Evolutionary conservation across 2,888 invertebrate species (phyloP).

Genomic region (Axea sp.): DNA sequence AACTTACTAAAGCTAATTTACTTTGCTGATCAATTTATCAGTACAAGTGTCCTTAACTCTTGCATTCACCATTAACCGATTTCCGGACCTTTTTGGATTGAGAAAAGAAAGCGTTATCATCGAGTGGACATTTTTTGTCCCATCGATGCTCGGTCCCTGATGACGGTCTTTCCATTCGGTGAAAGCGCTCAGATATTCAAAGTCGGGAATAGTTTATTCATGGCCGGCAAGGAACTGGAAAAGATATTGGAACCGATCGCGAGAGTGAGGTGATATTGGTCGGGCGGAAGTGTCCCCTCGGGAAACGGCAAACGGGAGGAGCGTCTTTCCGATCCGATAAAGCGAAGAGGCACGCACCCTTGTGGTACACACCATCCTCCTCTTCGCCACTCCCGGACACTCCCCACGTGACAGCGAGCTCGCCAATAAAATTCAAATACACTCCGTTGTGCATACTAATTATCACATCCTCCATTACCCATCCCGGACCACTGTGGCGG

Average conservation of each 20-base stretch:
- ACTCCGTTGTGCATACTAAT: slow-evolving; percentile 79
- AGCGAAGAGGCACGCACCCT: slow-evolving; percentile 73
- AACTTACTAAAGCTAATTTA: too few relatives aligned
- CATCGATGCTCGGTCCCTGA: slow-evolving; percentile 66
- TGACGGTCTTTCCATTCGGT: slow-evolving; percentile 71
- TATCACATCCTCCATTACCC: slow-evolving; percentile 79
- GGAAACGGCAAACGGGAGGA: slow-evolving; percentile 75
- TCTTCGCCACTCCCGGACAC: slow-evolving; percentile 66
- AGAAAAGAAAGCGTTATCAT: slow-evolving; percentile 13
- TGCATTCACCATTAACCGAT: slow-evolving; percentile 33
- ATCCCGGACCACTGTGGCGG: slow-evolving; percentile 59
- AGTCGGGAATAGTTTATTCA: slow-evolving; percentile 80
- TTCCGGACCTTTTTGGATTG: neutral
- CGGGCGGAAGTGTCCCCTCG: slow-evolving; percentile 79
- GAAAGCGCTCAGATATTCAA: slow-evolving; percentile 78
- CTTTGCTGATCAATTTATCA: slow-evolving; percentile 60
- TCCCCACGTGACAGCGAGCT: slow-evolving; percentile 73
- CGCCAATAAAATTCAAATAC: slow-evolving; percentile 80
- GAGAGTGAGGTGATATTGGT: slow-evolving; percentile 76
- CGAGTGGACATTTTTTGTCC: slow-evolving; percentile 51
- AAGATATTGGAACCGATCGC: slow-evolving; percentile 78
- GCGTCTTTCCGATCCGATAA: slow-evolving; percentile 76
- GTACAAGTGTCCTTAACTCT: neutral
- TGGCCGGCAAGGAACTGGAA: slow-evolving; percentile 77
- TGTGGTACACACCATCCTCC: slow-evolving; percentile 67